Evolutionary conservation across 2,113 vertebrate genomes (phyloP).

Genomic region (Carassius auratus): DNA sequence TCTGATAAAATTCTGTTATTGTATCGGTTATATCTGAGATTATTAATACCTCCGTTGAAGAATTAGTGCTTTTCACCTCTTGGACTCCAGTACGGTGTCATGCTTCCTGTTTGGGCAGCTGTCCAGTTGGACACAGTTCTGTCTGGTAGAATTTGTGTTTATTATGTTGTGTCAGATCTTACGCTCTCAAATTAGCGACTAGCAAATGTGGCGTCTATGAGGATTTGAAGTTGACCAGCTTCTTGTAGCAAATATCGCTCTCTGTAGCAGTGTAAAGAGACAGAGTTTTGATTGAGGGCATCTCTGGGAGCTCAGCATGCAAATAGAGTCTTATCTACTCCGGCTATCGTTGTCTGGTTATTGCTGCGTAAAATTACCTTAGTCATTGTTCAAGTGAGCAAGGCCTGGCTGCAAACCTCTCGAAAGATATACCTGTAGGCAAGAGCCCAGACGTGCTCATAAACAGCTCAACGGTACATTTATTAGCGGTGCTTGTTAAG

Average conservation of each 20-base stretch:
- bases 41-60: neutral
- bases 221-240: neutral
- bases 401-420: slow-evolving; percentile 7
- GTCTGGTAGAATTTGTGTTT: slow-evolving; percentile 19
- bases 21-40: neutral
- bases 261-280: slow-evolving; percentile 4
- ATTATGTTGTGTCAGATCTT: slow-evolving; percentile 14
- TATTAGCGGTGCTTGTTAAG: neutral
- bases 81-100: slow-evolving; percentile 2
- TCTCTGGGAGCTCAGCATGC: slow-evolving; percentile 33
- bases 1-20: slow-evolving; percentile 25
- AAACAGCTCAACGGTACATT: slow-evolving; percentile 21
- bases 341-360: slow-evolving; percentile 21
- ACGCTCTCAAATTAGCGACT: neutral
- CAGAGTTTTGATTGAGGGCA: slow-evolving; percentile 15
- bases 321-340: slow-evolving; percentile 43
- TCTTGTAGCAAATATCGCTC: neutral
- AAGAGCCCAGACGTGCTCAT: slow-evolving; percentile 26
- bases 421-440: slow-evolving; percentile 30
- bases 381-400: slow-evolving; percentile 5
- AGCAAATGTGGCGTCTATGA: neutral
- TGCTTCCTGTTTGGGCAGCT: slow-evolving; percentile 18
- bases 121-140: slow-evolving; percentile 12
- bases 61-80: neutral
- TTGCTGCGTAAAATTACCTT: slow-evolving; percentile 32